Evolutionary conservation across 1,140 invertebrate genomes (phyloP).

Genomic region (honey bee (Apis mellifera)): Amel_HAv3.1 CM009935.2:4907001-4907500

Average conservation of each 20-base stretch:
- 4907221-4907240: too few species aligned
- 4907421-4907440: slow-evolving; percentile 2
- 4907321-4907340: not conserved
- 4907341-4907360: not conserved
- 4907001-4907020: not conserved
- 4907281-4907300: too few species aligned
- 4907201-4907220: not conserved
- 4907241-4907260: too few species aligned
- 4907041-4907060: not conserved
- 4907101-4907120: too few species aligned
- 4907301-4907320: not conserved
- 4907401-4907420: not conserved
- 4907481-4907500: not conserved
- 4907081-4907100: too few species aligned
- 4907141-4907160: too few species aligned
- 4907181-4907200: slow-evolving; percentile 18
- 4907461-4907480: not conserved
- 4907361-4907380: not conserved
- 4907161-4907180: too few species aligned
- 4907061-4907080: too few species aligned
- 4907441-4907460: not conserved
- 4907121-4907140: too few species aligned
- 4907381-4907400: not conserved
- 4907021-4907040: too few species aligned
- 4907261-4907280: too few species aligned